Evolutionary conservation across 2,113 vertebrate genomes (phyloP), one percentile per base, ranked within the genome.

Genomic region (Mesoclemmys tuberculata): DNA sequence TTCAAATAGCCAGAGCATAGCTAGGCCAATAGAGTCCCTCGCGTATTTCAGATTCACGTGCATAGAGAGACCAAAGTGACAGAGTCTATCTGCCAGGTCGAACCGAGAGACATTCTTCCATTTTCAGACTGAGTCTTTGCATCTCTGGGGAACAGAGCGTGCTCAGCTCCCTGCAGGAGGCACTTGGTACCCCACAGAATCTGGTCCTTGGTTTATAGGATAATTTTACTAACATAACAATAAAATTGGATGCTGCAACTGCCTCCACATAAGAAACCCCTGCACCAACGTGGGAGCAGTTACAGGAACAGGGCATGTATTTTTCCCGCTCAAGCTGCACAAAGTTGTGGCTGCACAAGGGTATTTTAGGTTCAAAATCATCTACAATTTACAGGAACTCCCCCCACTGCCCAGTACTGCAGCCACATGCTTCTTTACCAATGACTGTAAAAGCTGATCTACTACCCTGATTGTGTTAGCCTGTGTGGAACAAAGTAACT

Each of bases 401-500:
- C 41, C 81, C 13, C 56, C 14, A 52, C 38, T 87, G 27, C 48
- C 64, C 68, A 68, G 52, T 91, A 89, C 1, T 88, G 94, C 44
- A 90, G 64, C 35, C 56, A 51, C 87, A 41, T 0, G 2, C 68
- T 87, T 68, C 95, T 85, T 61, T 46, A 77, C 80, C 71, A 9
- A 87, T 84, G 84, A 94, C 89, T 94, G 94, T 92, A 95, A 97
- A 96, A 95, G 88, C 92, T 91, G 93, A 96, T 96, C 95, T 96
- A 90, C 96, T 97, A 78, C 77, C 93, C 88, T 95, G 96, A 98
- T 98, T 97, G 96, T 5, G 0, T 98, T 98, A 97, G 97, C 93
- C 96, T 97, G 90, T 93, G 94, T 96, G 97, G 98, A 98, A 98
- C 96, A 98, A 97, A 98, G 95, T 98, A 98, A 98, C 96, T 98